phyloP scores from a whole-genome alignment of 2,888 invertebrate genomes.

The Scaptodrosophila latifasciaeformis region DNA sequence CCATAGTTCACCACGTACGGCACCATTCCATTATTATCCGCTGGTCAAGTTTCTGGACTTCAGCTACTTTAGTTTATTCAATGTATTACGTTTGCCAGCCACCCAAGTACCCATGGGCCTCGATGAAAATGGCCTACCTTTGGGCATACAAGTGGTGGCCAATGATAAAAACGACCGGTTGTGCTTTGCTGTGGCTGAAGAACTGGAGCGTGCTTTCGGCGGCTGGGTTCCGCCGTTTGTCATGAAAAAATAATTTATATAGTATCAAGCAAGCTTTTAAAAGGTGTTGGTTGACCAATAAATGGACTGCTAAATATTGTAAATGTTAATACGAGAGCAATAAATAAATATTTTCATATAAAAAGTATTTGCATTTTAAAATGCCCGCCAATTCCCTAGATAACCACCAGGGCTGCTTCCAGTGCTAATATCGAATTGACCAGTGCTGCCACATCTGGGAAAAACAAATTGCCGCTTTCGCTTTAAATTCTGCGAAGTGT shows the following conservation, averaged over 20 bases:
- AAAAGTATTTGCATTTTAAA: no score
- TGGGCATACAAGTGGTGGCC: conserved; percentile 92
- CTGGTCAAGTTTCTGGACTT: conserved; percentile 88
- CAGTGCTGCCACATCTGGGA: no score
- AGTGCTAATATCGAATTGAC: no score
- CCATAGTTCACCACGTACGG: conserved; percentile 86
- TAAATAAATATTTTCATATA: no score
- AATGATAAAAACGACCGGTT: conserved; percentile 88
- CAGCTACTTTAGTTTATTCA: conserved; percentile 89
- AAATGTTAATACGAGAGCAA: no score
- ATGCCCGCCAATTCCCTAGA: no score
- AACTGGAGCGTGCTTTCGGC: conserved; percentile 90
- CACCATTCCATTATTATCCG: conserved; percentile 88
- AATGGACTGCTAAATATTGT: no score
- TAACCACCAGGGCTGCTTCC: no score
- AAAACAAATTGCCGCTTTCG: no score
- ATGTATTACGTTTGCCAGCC: conserved; percentile 87
- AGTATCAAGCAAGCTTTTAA: no score
- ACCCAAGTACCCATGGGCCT: conserved; percentile 88
- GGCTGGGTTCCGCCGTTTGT: conserved; percentile 87
- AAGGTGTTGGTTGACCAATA: conserved; percentile 51
- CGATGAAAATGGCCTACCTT: conserved; percentile 86
- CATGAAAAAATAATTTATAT: conserved; percentile 49
- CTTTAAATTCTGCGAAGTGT: no score
- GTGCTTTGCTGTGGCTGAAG: conserved; percentile 91